These are phyloP conservation scores for Stictocephala bisonia DNA, from an alignment of 2,888 invertebrate species.

Conservation along the genomic window DNA sequence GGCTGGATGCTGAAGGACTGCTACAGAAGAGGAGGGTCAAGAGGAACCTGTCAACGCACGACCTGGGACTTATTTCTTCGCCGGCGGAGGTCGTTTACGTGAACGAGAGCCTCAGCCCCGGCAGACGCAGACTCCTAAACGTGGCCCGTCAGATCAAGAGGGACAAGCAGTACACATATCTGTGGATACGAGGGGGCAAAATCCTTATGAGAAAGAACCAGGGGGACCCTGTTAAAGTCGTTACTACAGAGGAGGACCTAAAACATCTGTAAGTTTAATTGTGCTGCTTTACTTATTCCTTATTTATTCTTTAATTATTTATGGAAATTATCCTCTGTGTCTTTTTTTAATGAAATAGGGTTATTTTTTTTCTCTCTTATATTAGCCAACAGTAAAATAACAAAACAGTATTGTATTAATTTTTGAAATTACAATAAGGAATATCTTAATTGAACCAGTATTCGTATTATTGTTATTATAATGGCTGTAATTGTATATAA, in stretches of 20 bases:
- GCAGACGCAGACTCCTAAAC: not conserved
- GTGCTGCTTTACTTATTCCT: too few species aligned
- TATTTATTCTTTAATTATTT: too few species aligned
- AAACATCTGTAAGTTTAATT: too few species aligned
- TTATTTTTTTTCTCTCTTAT: too few species aligned
- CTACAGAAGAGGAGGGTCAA: slow-evolving; percentile 4
- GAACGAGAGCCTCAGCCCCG: slow-evolving; percentile 33
- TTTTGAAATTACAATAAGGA: too few species aligned
- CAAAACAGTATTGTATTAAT: too few species aligned
- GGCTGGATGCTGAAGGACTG: slow-evolving; percentile 28
- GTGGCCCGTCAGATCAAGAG: slow-evolving; percentile 15
- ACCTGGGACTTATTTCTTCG: not conserved
- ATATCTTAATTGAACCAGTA: too few species aligned
- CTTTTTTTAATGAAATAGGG: too few species aligned
- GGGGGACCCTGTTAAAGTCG: slow-evolving; percentile 3
- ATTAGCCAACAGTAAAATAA: too few species aligned
- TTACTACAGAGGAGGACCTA: not conserved
- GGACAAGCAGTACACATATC: not conserved
- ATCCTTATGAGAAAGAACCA: slow-evolving; percentile 4
- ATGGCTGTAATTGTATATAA: too few species aligned
- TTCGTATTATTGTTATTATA: too few species aligned
- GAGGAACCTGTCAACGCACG: slow-evolving; percentile 22
- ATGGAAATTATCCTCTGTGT: too few species aligned
- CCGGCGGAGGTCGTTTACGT: not conserved
- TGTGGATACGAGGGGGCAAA: slow-evolving; percentile 17